Evolutionary conservation across 2,888 invertebrate genomes (phyloP).

Genomic region (Drosophila mercatorum): DNA sequence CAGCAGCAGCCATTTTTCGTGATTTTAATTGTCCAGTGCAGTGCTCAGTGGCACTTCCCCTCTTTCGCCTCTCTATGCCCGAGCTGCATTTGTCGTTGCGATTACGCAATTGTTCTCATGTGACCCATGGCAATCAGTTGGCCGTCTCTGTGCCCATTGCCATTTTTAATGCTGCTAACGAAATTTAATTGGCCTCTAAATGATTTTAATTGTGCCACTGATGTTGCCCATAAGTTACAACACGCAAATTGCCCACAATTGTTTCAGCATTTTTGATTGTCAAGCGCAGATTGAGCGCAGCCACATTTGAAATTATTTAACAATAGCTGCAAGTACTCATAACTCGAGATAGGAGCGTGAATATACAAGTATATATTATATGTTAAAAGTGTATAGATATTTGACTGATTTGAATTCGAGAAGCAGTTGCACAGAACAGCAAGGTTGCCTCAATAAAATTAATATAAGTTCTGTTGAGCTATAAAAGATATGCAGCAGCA

Average conservation of each 20-base stretch:
- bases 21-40: constrained; percentile 70
- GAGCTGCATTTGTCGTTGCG: constrained; percentile 16
- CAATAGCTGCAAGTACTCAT: constrained; percentile 16
- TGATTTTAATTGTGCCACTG: constrained; percentile 81
- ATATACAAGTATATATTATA: neutral
- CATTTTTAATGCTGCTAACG: constrained; percentile 76
- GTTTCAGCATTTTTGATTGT: constrained; percentile 26
- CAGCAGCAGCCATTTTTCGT: constrained; percentile 74
- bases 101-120: constrained; percentile 76
- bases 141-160: constrained; percentile 42
- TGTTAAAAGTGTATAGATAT: too few species aligned
- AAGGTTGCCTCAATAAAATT: too few species aligned
- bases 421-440: too few species aligned
- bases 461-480: too few species aligned
- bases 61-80: neutral
- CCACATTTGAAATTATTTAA: constrained; percentile 6
- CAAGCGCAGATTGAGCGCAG: constrained; percentile 21
- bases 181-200: constrained; percentile 80
- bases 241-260: constrained; percentile 56
- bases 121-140: constrained; percentile 58
- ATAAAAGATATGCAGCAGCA: too few species aligned
- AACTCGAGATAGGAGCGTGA: neutral
- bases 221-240: constrained; percentile 75
- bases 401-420: too few species aligned
- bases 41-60: neutral